A percentile compares a stretch with the other conserved stretches of the same genome.
Conservation (phyloP, 1,140 invertebrate species). For the Calosoma granatense region DNA sequence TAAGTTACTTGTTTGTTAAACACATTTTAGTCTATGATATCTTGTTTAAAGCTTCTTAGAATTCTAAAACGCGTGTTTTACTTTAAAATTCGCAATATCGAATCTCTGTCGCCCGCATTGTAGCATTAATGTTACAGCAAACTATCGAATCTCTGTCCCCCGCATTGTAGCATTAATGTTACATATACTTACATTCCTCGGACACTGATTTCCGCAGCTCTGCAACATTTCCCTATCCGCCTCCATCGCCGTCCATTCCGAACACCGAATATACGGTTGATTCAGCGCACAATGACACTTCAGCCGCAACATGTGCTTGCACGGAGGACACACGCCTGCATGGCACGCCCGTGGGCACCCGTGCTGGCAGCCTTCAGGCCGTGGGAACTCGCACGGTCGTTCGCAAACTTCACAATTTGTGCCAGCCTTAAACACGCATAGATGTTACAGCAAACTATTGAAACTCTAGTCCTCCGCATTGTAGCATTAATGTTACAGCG, state of each 20-base stretch:
- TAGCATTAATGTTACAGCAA: no score
- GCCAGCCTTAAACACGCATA: constrained; percentile 27
- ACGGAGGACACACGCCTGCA: constrained; percentile 54
- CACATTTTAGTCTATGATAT: no score
- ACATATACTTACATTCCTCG: constrained; percentile 75
- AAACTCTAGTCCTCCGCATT: no score
- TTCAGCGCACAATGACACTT: constrained; percentile 72
- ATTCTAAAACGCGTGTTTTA: no score
- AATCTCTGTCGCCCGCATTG: no score
- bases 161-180: no score
- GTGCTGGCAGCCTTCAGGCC: constrained; percentile 71
- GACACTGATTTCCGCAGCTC: constrained; percentile 75
- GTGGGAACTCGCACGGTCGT: constrained; percentile 50
- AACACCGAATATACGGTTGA: constrained; percentile 62
- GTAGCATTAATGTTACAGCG: no score
- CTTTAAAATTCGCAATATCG: no score
- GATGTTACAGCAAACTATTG: no score
- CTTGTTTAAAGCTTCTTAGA: no score
- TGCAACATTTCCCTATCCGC: constrained; percentile 43
- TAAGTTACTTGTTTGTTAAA: no score
- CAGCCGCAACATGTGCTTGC: constrained; percentile 57
- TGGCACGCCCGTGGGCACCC: constrained; percentile 68
- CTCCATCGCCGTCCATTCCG: constrained; percentile 46
- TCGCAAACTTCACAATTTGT: constrained; percentile 63
- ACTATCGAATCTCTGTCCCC: no score